phyloP scores from a whole-genome alignment of 1,140 invertebrate genomes.

The Eupristina koningsbergeri region DNA sequence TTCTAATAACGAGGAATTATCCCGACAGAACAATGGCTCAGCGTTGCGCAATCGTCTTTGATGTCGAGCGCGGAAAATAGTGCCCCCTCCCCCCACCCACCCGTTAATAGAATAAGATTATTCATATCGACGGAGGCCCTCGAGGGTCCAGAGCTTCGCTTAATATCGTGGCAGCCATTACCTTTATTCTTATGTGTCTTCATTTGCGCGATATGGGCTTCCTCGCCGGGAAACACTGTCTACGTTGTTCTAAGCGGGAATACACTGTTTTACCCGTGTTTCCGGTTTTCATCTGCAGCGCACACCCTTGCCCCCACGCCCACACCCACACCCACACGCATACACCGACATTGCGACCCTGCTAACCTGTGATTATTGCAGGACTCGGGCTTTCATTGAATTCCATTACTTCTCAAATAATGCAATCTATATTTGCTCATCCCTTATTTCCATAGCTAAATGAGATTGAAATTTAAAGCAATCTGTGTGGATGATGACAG shows the following conservation, averaged over 20 bases:
- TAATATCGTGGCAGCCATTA: conserved; percentile 29
- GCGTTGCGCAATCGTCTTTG: conserved; percentile 69
- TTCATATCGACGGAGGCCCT: conserved; percentile 53
- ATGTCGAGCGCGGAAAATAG: conserved; percentile 71
- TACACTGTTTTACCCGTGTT: background rate
- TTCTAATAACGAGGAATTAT: conserved; percentile 74
- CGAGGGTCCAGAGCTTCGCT: conserved; percentile 11
- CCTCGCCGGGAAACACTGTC: conserved; percentile 13
- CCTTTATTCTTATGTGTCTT: conserved; percentile 45
- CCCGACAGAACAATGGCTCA: conserved; percentile 68
- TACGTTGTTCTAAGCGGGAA: background rate
- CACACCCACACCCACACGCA: too few relatives aligned
- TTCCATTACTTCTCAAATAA: conserved; percentile 2
- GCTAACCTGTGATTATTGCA: background rate
- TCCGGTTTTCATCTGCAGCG: background rate
- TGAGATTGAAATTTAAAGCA: background rate
- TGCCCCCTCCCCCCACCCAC: conserved; percentile 48
- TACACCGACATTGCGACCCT: background rate
- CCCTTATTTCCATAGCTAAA: background rate
- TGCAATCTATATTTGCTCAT: background rate
- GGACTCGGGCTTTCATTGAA: background rate
- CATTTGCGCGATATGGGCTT: conserved; percentile 36
- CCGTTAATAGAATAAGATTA: conserved; percentile 71
- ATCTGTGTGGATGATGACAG: too few relatives aligned
- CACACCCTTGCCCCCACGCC: background rate